These are phyloP conservation scores for Oligia fasciuncula DNA, from an alignment of 2,888 invertebrate genomes.

Conservation along the genomic window DNA sequence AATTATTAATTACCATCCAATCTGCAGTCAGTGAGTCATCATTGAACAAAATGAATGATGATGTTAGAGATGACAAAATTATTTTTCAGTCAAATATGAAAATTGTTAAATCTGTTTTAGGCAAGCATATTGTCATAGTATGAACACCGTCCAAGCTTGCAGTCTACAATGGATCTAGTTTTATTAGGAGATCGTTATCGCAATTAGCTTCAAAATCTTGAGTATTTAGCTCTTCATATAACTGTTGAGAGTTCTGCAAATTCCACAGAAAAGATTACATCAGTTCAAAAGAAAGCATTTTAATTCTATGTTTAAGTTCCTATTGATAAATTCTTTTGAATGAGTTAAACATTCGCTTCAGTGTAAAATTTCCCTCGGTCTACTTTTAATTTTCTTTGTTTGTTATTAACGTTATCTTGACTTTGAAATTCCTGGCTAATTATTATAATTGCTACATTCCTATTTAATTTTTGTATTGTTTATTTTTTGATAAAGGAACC, in stretches of 20 bases:
- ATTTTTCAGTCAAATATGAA: not conserved
- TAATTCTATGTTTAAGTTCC: slow-evolving; percentile 32
- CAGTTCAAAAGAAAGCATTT: slow-evolving; percentile 50
- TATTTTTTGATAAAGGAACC: not conserved
- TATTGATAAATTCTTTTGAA: slow-evolving; percentile 48
- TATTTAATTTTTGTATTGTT: not conserved
- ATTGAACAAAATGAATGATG: not conserved
- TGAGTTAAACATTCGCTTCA: slow-evolving; percentile 10
- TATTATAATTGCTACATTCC: slow-evolving; percentile 7
- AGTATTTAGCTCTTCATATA: not conserved
- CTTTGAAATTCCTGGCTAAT: slow-evolving; percentile 14
- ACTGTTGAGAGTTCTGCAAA: not conserved
- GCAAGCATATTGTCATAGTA: no score
- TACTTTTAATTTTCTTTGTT: slow-evolving; percentile 36
- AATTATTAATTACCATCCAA: not conserved
- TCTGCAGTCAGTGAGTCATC: not conserved
- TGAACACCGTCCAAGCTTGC: not conserved
- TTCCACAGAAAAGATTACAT: slow-evolving; percentile 22
- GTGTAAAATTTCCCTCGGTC: slow-evolving; percentile 51
- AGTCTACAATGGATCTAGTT: not conserved
- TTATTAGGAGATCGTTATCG: not conserved
- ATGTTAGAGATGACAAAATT: not conserved
- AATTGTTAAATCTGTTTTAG: no score
- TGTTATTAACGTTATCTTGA: slow-evolving; percentile 18
- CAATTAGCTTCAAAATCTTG: not conserved